phyloP scores from a whole-genome alignment of 2,113 vertebrate species.

The Plecotus auritus region DNA sequence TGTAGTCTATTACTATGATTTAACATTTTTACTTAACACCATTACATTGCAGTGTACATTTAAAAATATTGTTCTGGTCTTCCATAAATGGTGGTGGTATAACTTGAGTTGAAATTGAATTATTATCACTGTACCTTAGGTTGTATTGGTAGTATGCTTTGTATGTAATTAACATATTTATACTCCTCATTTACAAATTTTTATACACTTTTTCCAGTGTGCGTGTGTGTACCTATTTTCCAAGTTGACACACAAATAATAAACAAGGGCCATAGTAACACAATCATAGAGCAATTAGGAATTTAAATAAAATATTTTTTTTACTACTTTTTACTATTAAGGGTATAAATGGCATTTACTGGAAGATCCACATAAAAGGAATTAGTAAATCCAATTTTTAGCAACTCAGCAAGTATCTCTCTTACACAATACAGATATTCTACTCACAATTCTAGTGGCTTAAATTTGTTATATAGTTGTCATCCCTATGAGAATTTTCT shows the following conservation, averaged over 20 bases:
- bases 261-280: background rate
- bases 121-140: background rate
- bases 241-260: background rate
- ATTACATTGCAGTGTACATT: background rate
- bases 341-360: background rate
- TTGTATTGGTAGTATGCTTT: background rate
- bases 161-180: background rate
- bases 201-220: background rate
- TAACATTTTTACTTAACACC: background rate
- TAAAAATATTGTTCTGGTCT: background rate
- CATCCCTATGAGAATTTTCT: background rate
- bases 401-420: background rate
- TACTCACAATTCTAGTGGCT: background rate
- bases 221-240: background rate
- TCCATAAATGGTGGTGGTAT: background rate
- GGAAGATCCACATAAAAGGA: background rate
- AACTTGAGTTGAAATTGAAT: background rate
- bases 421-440: background rate
- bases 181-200: slow-evolving; percentile 20
- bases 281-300: background rate
- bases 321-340: background rate
- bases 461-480: background rate
- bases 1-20: background rate
- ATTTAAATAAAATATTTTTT: slow-evolving; percentile 26
- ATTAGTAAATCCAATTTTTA: background rate